A percentile compares a stretch with the other conserved stretches of the same genome.
Evolutionary conservation across 2,888 invertebrate genomes (phyloP).

Genomic region (Plebejus melissa): DNA sequence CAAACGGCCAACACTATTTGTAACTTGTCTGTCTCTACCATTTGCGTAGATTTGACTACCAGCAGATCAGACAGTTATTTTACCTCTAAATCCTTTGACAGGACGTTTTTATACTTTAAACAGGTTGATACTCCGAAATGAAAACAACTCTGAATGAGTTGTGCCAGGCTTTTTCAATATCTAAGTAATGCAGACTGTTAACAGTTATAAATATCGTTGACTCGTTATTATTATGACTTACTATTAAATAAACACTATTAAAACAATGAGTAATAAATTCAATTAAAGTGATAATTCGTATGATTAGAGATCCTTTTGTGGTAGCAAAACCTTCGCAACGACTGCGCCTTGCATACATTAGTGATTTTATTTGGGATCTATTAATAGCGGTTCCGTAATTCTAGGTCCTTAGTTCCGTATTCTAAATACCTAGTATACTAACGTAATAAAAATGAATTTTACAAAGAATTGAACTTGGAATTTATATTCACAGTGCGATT

Average conservation of each 20-base stretch:
- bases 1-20: background rate
- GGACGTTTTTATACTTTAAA: too few species aligned
- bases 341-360: conserved; percentile 7
- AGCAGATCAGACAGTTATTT: background rate
- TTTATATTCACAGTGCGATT: too few species aligned
- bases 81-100: background rate
- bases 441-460: too few species aligned
- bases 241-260: background rate
- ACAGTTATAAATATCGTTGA: background rate
- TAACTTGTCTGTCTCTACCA: background rate
- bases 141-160: too few species aligned
- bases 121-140: too few species aligned
- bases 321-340: conserved; percentile 12
- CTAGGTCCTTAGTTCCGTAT: background rate
- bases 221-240: background rate
- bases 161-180: background rate
- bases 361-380: background rate
- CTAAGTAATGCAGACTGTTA: background rate
- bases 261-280: conserved; percentile 23
- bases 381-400: background rate
- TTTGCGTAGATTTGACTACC: background rate
- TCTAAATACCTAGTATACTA: too few species aligned
- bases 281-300: background rate
- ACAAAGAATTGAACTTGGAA: too few species aligned
- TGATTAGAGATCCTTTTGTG: background rate